These are phyloP conservation scores for Oenanthe oenanthe DNA, from an alignment of 2,113 vertebrate genomes.

Conservation along the genomic window DNA sequence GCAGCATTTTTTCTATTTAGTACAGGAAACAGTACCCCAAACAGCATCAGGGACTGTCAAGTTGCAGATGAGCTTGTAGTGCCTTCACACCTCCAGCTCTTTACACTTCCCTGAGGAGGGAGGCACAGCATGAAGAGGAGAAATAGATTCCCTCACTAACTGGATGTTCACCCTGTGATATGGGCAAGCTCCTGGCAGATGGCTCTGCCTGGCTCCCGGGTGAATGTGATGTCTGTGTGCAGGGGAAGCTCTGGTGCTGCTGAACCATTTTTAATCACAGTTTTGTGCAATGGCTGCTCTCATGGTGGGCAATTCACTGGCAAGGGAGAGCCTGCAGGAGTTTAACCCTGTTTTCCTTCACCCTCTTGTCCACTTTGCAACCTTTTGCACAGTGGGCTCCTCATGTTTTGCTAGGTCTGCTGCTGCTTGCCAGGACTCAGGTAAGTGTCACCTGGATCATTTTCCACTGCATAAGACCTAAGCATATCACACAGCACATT, in stretches of 20 bases:
- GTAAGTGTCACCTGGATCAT: not conserved
- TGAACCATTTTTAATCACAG: not conserved
- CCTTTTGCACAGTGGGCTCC: not conserved
- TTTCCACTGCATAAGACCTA: not conserved
- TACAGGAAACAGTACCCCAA: not conserved
- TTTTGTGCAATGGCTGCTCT: not conserved
- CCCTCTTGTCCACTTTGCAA: not conserved
- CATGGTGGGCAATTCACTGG: not conserved
- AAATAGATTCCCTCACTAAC: not conserved
- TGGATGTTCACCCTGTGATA: not conserved
- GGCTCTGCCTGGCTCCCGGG: not conserved
- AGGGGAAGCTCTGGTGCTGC: not conserved
- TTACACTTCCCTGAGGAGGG: not conserved
- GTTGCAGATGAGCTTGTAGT: not conserved
- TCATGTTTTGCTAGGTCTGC: not conserved
- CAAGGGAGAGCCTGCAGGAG: not conserved
- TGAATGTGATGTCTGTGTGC: too few species aligned
- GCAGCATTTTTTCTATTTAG: not conserved
- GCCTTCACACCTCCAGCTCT: not conserved
- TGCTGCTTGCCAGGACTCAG: not conserved
- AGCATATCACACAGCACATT: not conserved
- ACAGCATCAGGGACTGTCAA: not conserved
- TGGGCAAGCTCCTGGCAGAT: not conserved
- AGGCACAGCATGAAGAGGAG: not conserved
- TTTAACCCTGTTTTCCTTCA: not conserved